phyloP scores from a whole-genome alignment of 2,888 invertebrate genomes.

The Parochlus steinenii region DNA sequence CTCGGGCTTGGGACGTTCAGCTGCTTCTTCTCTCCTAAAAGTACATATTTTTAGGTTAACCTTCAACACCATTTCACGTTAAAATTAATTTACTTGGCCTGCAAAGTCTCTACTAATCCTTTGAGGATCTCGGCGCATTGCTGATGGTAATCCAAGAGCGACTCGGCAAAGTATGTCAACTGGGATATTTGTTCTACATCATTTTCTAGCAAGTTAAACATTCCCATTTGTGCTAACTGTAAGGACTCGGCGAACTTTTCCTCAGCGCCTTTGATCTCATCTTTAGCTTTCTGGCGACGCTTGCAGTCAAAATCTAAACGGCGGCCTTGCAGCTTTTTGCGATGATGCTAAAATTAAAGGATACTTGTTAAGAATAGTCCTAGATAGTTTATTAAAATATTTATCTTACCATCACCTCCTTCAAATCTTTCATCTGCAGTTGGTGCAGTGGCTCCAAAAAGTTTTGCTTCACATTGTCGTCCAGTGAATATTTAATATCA shows the following conservation, averaged over 20 bases:
- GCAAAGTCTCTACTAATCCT: conserved; percentile 44
- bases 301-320: conserved; percentile 77
- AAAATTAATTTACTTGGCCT: conserved; percentile 38
- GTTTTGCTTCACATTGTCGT: conserved; percentile 77
- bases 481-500: conserved; percentile 70
- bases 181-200: conserved; percentile 80
- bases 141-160: conserved; percentile 61
- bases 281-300: conserved; percentile 63
- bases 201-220: conserved; percentile 72
- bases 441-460: conserved; percentile 71
- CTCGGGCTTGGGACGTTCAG: conserved; percentile 44
- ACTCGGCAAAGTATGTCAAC: conserved; percentile 62
- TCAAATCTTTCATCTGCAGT: conserved; percentile 68
- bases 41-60: conserved; percentile 5
- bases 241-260: conserved; percentile 78
- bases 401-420: conserved; percentile 64
- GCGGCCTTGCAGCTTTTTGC: conserved; percentile 71
- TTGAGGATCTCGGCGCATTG: conserved; percentile 59
- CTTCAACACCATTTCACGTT: background rate
- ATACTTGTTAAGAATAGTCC: conserved; percentile 11
- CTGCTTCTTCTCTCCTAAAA: conserved; percentile 48
- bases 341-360: conserved; percentile 49
- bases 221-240: conserved; percentile 66
- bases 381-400: background rate
- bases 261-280: conserved; percentile 64